phyloP scores from a whole-genome alignment of 1,140 invertebrate species.

The Archegozetes longisetosus region DNA sequence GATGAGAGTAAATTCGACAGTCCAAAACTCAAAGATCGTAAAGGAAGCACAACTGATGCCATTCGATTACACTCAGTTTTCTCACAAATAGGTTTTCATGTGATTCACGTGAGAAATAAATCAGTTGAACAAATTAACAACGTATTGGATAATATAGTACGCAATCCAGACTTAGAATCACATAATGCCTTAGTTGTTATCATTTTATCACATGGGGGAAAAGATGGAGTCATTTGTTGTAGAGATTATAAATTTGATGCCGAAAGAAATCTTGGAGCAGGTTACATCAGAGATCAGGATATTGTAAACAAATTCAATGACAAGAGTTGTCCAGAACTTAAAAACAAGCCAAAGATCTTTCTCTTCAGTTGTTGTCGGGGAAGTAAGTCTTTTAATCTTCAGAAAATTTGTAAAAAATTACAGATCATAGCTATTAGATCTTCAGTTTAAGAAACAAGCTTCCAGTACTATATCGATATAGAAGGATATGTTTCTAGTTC shows the following conservation, averaged over 20 bases:
- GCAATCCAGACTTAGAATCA: background rate
- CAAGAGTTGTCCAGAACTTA: background rate
- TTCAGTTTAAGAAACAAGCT: too few relatives aligned
- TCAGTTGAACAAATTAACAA: background rate
- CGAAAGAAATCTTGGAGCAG: background rate
- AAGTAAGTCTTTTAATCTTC: too few relatives aligned
- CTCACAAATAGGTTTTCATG: background rate
- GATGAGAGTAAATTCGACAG: background rate
- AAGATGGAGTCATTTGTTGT: background rate
- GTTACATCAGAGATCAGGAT: too few relatives aligned
- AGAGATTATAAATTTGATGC: background rate
- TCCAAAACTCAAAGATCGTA: background rate
- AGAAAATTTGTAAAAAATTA: too few relatives aligned
- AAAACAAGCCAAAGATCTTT: constrained; percentile 10
- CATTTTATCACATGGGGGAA: background rate
- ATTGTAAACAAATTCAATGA: background rate
- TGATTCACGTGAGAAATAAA: background rate
- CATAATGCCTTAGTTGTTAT: constrained; percentile 2
- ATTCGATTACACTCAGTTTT: background rate
- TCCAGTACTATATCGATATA: too few relatives aligned
- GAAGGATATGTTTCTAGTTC: too few relatives aligned
- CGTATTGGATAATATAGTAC: background rate
- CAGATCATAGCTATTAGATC: too few relatives aligned
- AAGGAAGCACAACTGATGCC: background rate
- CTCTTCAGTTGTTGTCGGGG: constrained; percentile 2